Percentiles rank a stretch among this genome's conserved stretches.
phyloP scores from a whole-genome alignment of 2,888 invertebrate species.

The Hedychridium roseum region DNA sequence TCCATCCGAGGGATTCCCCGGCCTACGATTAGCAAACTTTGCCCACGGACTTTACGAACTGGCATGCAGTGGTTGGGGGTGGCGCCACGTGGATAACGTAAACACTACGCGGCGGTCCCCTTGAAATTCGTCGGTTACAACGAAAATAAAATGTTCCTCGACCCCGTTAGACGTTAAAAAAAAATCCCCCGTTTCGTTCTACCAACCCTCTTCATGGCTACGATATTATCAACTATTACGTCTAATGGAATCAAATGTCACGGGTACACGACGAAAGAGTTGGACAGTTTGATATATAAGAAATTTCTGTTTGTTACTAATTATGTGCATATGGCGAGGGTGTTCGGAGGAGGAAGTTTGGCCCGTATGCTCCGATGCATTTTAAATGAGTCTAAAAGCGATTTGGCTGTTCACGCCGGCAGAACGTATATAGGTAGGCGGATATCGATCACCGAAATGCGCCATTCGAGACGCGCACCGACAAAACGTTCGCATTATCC shows the following conservation, averaged over 20 bases:
- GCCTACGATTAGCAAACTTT: slow-evolving; percentile 53
- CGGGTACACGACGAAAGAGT: too few relatives aligned
- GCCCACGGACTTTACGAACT: slow-evolving; percentile 35
- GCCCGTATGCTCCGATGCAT: slow-evolving; percentile 22
- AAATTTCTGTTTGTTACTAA: too few relatives aligned
- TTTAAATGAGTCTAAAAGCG: slow-evolving; percentile 36
- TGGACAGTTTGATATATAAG: too few relatives aligned
- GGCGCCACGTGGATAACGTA: slow-evolving; percentile 46
- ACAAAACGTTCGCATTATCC: slow-evolving; percentile 19
- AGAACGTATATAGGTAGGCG: slow-evolving; percentile 29
- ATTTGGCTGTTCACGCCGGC: slow-evolving; percentile 21
- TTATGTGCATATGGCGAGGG: too few relatives aligned
- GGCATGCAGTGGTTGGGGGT: slow-evolving; percentile 25
- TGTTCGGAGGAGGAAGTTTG: slow-evolving; percentile 5
- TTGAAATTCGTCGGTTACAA: neutral
- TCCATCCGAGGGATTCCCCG: slow-evolving; percentile 34
- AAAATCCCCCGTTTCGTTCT: neutral
- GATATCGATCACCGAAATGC: slow-evolving; percentile 34
- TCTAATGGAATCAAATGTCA: too few relatives aligned
- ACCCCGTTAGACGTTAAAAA: neutral
- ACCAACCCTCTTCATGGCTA: too few relatives aligned
- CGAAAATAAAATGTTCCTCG: neutral
- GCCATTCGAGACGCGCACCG: slow-evolving; percentile 28
- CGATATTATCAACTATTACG: too few relatives aligned
- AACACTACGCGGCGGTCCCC: too few relatives aligned